Evolutionary conservation across 2,888 invertebrate species (phyloP), one percentile per base, ranked within the genome.

Genomic region (Thera obeliscata): DNA sequence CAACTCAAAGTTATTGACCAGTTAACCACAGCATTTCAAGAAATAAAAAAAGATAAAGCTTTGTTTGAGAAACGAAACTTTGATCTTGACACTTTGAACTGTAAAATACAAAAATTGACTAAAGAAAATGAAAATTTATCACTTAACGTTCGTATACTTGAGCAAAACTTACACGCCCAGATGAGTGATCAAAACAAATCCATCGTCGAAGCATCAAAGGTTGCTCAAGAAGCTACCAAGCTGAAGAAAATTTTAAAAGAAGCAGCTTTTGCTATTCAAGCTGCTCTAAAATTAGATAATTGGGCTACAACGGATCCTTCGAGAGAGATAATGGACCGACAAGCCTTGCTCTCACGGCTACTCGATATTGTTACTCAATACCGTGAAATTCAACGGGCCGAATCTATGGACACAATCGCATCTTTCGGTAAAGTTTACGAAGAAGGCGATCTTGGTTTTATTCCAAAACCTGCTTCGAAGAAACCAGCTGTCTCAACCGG

Each of bases 361-460:
- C 85, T 96, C 1, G 88, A 90, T 35, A 94, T 95, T 60, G 82
- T 95, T 50, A 85, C 87, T 22, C 88, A 92, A 67, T 90, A 88
- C 69, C 88, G 86, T 22, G 93, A 93, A 60, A 80, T 90, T 12
- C 84, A 90, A 72, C 83, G 82, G 35, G 81, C 88, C 2, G 91
- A 89, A 69, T 93, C 93, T 11, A 75, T 84, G 66, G 88, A 88
- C 36, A 92, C 95, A 56, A 79, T 92, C 50, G 91, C 92, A 38
- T 95, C 95, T 0, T 79, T 94, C 38, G 90, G 87, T 1, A 93
- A 93, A 50, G 87, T 95, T 35, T 96, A 96, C 75, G 88, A 93
- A 59, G 94, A 94, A 72, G 96, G 96, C 9, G 95, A 95, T 81
- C 93, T 96, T 67, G 96, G 96, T 7, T 95, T 96, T 73, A 88